These are phyloP conservation scores for Gymnobelideus leadbeateri DNA, from an alignment of 2,113 vertebrate species.

Conservation along the genomic window DNA sequence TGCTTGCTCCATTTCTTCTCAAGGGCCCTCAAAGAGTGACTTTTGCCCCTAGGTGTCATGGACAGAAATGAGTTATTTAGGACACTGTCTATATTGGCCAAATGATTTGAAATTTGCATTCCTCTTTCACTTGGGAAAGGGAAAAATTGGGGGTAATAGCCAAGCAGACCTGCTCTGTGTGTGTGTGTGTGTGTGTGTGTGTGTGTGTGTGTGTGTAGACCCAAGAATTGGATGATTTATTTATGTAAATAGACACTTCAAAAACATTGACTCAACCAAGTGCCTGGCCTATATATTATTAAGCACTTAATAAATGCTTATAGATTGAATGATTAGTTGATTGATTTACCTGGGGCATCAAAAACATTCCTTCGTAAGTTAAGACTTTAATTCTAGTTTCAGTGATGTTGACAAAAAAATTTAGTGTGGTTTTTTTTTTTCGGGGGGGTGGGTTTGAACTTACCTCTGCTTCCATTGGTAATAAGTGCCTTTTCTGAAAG, in stretches of 20 bases:
- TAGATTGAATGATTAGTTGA: background rate
- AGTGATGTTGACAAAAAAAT: background rate
- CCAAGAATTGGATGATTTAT: background rate
- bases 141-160: background rate
- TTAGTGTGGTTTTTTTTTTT: background rate
- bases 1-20: background rate
- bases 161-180: background rate
- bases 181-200: background rate
- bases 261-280: background rate
- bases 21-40: background rate
- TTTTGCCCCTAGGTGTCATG: background rate
- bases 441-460: background rate
- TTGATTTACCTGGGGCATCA: background rate
- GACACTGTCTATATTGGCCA: background rate
- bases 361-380: background rate
- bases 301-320: background rate
- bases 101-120: background rate
- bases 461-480: background rate
- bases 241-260: background rate
- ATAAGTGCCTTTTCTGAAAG: background rate
- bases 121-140: background rate
- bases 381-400: background rate
- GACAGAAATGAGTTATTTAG: background rate
- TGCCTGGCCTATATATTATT: background rate
- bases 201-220: background rate